Evolutionary conservation across 2,888 invertebrate species (phyloP).

Genomic region (Tachina fera): DNA sequence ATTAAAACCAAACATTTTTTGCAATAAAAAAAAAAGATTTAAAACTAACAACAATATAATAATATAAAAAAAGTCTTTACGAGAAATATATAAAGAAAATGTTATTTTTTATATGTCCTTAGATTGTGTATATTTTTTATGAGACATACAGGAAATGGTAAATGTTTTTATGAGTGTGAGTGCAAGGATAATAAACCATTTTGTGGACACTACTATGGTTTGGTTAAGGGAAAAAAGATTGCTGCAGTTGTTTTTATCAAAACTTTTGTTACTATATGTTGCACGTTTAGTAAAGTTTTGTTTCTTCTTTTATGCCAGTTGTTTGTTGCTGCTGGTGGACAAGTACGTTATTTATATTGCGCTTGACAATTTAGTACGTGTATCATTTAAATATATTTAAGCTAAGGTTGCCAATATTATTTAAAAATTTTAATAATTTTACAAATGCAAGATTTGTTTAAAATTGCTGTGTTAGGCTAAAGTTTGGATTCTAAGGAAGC

Average conservation of each 20-base stretch:
- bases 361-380: constrained; percentile 66
- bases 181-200: constrained; percentile 54
- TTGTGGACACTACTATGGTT: constrained; percentile 55
- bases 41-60: neutral
- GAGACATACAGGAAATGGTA: constrained; percentile 24
- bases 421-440: neutral
- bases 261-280: constrained; percentile 32
- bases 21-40: neutral
- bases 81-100: neutral
- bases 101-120: neutral
- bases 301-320: neutral
- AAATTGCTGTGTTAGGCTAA: too few relatives aligned
- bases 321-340: constrained; percentile 51
- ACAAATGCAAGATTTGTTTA: neutral
- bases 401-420: constrained; percentile 49
- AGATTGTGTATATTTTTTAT: neutral
- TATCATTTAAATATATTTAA: constrained; percentile 45
- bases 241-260: constrained; percentile 55
- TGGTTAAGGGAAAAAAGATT: constrained; percentile 15
- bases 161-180: neutral
- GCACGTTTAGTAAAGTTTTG: constrained; percentile 42
- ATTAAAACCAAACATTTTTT: neutral
- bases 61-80: neutral
- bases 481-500: too few relatives aligned
- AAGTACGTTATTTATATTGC: constrained; percentile 68